Evolutionary conservation across 1,140 invertebrate species (phyloP), one percentile per base, ranked within the genome.

Genomic region (Caenorhabditis briggsae): DNA sequence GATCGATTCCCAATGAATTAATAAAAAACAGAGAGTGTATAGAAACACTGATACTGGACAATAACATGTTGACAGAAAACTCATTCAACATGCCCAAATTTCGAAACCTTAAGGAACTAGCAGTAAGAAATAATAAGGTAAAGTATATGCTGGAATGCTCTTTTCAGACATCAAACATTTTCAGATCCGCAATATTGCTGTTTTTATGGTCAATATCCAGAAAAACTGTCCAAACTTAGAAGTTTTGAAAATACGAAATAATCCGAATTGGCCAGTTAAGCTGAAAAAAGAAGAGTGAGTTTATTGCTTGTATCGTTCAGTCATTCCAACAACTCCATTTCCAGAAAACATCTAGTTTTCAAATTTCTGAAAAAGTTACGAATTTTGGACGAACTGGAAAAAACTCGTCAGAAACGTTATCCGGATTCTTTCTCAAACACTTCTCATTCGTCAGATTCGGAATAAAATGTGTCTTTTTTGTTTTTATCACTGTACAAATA

Each of bases 221-320:
- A 43, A 20, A 74, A 74, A 74, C n/a, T 74, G 65, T n/a, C 65
- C 65, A 16, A 74, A 74, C 46, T 46, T 74, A n/a, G 65, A 74
- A 48, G 65, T 74, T 2, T 23, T 74, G 12, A 12, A 5, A 18
- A 14, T 74, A 6, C 6, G 23, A 74, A 74, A 74, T 18, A 74
- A 74, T 20, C 65, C 43, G 11, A 41, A 43, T 16, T 46, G 33
- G 20, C 65, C 65, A 48, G 65, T 46, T 6, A 74, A n/a, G 18
- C 23, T 74, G 9, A 74, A 23, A n/a, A 43, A 74, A 18, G 6
- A 74, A 46, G 65, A 74, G 65, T 74, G 43, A 74, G 65, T 46
- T 46, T 43, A 18, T 46, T 70, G 33, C 33, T 33, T 33, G 1
- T 33, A 33, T 33, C 33, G 1, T 33, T 33, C 33, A 33, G 25